Evolutionary conservation across 2,888 invertebrate genomes (phyloP).

Genomic region (Petrolisthes cinctipes): DNA sequence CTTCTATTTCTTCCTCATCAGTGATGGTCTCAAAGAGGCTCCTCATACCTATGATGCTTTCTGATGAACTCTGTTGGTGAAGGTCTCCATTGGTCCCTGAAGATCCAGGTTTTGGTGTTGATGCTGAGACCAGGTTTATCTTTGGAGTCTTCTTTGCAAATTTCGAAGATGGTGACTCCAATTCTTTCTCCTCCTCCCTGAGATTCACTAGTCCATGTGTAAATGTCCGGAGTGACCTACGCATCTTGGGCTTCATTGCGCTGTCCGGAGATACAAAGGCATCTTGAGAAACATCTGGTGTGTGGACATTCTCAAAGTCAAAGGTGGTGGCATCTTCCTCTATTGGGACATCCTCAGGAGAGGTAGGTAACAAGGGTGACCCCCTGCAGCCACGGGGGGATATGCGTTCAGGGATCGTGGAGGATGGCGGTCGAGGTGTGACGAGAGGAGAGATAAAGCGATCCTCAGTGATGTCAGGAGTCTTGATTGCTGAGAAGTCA

Average conservation of each 20-base stretch:
- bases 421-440: constrained; percentile 11
- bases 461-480: constrained; percentile 52
- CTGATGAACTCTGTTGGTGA: background rate
- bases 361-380: background rate
- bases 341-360: constrained; percentile 25
- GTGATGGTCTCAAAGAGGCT: background rate
- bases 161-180: background rate
- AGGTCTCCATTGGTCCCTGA: background rate
- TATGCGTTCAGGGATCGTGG: constrained; percentile 19
- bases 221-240: background rate
- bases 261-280: constrained; percentile 45
- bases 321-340: constrained; percentile 51
- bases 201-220: background rate
- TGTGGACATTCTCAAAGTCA: constrained; percentile 47
- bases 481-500: constrained; percentile 49
- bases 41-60: background rate
- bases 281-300: constrained; percentile 33
- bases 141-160: background rate
- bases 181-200: background rate
- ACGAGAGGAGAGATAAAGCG: constrained; percentile 50
- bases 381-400: background rate
- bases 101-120: constrained; percentile 23
- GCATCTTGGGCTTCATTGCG: background rate
- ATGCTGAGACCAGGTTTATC: background rate
- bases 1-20: background rate